Base-by-base conservation (phyloP, 1,140 invertebrate species). In the Drosophila arizonae region DNA sequence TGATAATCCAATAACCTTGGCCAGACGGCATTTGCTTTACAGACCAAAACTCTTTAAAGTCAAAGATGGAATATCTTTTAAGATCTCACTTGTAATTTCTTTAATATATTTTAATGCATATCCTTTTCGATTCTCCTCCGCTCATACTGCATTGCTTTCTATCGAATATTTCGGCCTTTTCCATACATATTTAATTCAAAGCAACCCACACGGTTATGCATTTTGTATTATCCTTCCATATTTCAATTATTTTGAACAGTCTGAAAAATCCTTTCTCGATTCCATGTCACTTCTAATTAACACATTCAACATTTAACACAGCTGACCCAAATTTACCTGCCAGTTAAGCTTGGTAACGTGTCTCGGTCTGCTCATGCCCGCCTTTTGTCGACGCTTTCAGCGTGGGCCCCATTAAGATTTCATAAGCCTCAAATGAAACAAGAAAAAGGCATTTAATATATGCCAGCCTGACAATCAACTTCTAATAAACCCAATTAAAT, bases 401-500 rank as follows among this genome's bases (percentile, higher is more conserved):
- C 72, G 48, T 21, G 62, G 41, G 15, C n/a, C 39, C 45, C 62
- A 87, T 86, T 87, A 82, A 87, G 76, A 71, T 82, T 86, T 68
- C 76, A 86, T 76, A 79, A 79, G 72, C 61, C 58, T 6, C 69
- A 76, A 69, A 17, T 78, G 82, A 73, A 87, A 86, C 81, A 87
- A 66, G 81, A 64, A 58, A 86, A 87, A 69, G 67, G 76, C 82
- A 86, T 81, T 86, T 72, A 76, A 70, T 77, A 63, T 87, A 57
- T 62, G 52, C 36, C 66, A 52, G 26, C 36, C 67, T 67, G 76
- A 67, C 84, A 79, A 85, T 84, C 67, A 76, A 79, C 76, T 79
- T 68, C 68, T 69, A 72, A 79, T 73, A 63, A 84, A 84, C 62
- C 76, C 52, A 87, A 86, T 86, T 86, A 86, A 82, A 77, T 58